Evolutionary conservation across 1,140 invertebrate species (phyloP).

Genomic region (Pemphigus obesinymphae): DNA sequence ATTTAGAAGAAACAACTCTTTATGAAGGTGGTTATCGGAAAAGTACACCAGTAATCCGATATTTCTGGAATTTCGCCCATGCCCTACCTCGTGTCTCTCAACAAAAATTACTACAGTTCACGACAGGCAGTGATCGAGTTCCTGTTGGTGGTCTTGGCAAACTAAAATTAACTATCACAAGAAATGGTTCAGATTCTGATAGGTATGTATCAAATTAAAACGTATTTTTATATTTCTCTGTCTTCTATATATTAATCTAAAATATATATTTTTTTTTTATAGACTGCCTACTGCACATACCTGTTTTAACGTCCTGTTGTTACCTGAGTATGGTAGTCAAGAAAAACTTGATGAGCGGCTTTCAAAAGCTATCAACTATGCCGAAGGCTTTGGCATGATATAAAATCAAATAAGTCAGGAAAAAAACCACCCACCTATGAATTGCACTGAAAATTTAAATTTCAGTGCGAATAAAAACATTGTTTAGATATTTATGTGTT

Average conservation of each 20-base stretch:
- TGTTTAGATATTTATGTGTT: not conserved
- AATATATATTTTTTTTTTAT: constrained; percentile 42
- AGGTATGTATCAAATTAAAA: constrained; percentile 49
- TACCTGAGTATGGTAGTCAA: constrained; percentile 81
- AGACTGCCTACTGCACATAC: constrained; percentile 83
- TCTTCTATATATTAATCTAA: not conserved
- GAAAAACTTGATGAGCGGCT: constrained; percentile 82
- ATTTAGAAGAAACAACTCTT: constrained; percentile 82
- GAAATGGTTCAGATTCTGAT: constrained; percentile 73
- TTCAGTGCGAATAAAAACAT: not conserved
- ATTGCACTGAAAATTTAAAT: not conserved
- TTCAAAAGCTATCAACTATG: constrained; percentile 84
- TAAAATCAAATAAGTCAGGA: constrained; percentile 51
- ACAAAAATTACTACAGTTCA: constrained; percentile 85
- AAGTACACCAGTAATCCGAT: constrained; percentile 75
- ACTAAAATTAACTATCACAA: constrained; percentile 75
- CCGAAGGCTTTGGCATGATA: constrained; percentile 80
- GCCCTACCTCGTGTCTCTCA: constrained; percentile 75
- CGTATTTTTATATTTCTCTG: too few species aligned
- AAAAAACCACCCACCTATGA: not conserved
- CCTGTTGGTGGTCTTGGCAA: constrained; percentile 88
- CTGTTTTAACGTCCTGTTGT: constrained; percentile 90
- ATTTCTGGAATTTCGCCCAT: constrained; percentile 96
- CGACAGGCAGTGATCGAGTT: constrained; percentile 87
- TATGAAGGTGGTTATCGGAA: constrained; percentile 88